Base-by-base conservation (phyloP, 2,113 vertebrate species). In the Felis chaus region DNA sequence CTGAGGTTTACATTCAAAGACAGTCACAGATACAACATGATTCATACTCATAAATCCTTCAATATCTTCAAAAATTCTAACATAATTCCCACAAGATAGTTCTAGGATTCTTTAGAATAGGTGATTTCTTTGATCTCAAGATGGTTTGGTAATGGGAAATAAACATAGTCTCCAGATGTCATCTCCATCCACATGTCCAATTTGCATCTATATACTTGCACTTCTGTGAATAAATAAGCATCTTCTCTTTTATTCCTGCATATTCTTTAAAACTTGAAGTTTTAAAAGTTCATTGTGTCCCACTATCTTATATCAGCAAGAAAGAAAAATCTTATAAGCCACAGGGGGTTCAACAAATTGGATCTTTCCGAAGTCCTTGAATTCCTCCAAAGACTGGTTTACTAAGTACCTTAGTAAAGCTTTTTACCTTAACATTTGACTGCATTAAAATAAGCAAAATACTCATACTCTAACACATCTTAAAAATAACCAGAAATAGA, bases 81-180 rank as follows among this genome's bases (percentile, higher is more conserved):
- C 21, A 25, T 86, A 86, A 89, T 93, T 96, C 68, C 39, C 23
- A 89, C 7, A 18, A 96, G 82, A 85, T 66, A 71, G 29, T 89
- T 94, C 69, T 85, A 80, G 81, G 45, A 78, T 69, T 89, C 31
- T 94, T 96, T 39, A 90, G 80, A 89, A 69, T 95, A 74, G 90
- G 16, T 48, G 15, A 87, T 89, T 87, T 74, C 19, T 87, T 84
- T 97, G 33, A 83, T 71, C 73, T 82, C 63, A 95, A 94, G 61
- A 53, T 29, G 73, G 9, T 89, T 97, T 91, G 63, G 27, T 78
- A 86, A 85, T 94, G 41, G 23, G 57, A 96, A 92, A 92, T 95
- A 95, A 98, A 93, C 39, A 25, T 31, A 92, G 15, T 82, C 61
- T 94, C 73, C 74, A 82, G 31, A 83, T 97, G 78, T 89, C n/a